Conservation (phyloP, 2,888 invertebrate genomes). For the Brachyopa scutellaris region DNA sequence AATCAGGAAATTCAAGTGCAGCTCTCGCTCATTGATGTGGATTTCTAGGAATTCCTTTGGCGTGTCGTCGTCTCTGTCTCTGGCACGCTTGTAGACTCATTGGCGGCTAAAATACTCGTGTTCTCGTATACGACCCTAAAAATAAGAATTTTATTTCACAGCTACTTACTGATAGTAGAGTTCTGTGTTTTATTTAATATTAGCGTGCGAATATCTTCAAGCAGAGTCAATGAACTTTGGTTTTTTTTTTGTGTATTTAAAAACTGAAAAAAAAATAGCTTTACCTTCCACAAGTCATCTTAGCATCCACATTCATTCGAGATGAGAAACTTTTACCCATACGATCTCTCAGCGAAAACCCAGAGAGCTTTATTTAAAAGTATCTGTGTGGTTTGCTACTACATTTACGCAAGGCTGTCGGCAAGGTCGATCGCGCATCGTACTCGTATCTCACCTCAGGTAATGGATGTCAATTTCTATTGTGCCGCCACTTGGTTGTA, state of each 20-base stretch:
- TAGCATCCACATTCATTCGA: slow-evolving; percentile 38
- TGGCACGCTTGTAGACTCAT: slow-evolving; percentile 50
- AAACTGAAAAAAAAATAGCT: slow-evolving; percentile 9
- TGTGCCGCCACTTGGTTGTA: background rate
- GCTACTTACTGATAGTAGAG: slow-evolving; percentile 2
- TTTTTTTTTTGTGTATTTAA: background rate
- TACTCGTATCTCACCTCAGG: background rate
- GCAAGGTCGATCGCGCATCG: slow-evolving; percentile 38
- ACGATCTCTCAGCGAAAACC: background rate
- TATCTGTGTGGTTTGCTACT: background rate
- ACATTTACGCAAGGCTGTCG: slow-evolving; percentile 3
- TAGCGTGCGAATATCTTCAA: slow-evolving; percentile 56
- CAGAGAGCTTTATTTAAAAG: slow-evolving; percentile 1
- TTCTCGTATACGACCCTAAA: too few species aligned
- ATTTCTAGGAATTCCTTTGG: slow-evolving; percentile 68
- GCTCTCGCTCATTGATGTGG: slow-evolving; percentile 55
- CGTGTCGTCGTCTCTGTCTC: slow-evolving; percentile 7
- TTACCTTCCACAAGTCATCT: slow-evolving; percentile 32
- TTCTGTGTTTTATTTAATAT: slow-evolving; percentile 45
- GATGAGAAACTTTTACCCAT: background rate
- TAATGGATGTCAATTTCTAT: background rate
- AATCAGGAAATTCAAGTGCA: slow-evolving; percentile 68
- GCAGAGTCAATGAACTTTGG: slow-evolving; percentile 51
- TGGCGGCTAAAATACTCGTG: slow-evolving; percentile 65
- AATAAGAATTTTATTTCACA: slow-evolving; percentile 4